Conservation (phyloP, 2,797 vertebrate species). For the Micropoecilia bifurca region DNA sequence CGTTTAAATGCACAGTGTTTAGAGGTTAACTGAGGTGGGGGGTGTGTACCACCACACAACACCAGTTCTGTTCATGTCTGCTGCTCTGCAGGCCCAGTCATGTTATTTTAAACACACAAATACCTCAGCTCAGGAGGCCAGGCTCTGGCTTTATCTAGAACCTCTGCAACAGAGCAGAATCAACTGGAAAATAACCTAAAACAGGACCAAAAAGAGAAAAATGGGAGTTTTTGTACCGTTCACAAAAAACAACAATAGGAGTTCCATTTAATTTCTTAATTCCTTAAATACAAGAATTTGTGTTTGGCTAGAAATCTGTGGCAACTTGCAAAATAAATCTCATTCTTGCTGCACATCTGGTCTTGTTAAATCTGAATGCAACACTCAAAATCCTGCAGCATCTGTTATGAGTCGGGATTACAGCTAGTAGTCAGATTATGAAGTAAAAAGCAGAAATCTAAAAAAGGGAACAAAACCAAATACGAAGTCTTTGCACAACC, state of each 20-base stretch:
- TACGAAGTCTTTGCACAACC: not conserved
- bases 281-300: not conserved
- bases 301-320: not conserved
- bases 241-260: not conserved
- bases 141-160: conserved; percentile 35
- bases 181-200: not conserved
- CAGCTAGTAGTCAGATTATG: not conserved
- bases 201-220: not conserved
- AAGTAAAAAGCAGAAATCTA: not conserved
- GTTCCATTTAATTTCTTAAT: not conserved
- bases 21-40: conserved; percentile 24
- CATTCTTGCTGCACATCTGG: conserved; percentile 4
- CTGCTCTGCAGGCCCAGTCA: conserved; percentile 64
- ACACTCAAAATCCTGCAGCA: not conserved
- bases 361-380: conserved; percentile 11
- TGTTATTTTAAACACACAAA: conserved; percentile 49
- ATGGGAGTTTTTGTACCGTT: not conserved
- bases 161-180: not conserved
- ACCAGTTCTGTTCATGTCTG: conserved; percentile 58
- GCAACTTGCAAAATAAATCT: not conserved
- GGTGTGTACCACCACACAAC: conserved; percentile 51
- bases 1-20: not conserved
- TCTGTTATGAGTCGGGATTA: not conserved
- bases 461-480: not conserved
- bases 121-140: conserved; percentile 52